Percentiles rank a stretch among this genome's conserved stretches.
Conservation (phyloP, 2,797 vertebrate species). For the Sebastes oblongus region DNA sequence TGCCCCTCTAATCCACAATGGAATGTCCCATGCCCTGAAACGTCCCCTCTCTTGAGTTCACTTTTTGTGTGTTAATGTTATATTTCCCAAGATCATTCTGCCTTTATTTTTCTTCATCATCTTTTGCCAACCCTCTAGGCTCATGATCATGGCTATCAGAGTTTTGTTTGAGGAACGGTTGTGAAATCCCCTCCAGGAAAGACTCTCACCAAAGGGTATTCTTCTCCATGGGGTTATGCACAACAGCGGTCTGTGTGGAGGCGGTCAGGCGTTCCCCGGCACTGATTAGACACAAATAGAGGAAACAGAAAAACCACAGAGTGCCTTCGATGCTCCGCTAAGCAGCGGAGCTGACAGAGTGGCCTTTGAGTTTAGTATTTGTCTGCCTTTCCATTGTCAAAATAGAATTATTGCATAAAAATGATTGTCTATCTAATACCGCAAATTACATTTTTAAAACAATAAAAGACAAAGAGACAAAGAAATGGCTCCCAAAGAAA, state of each 20-base stretch:
- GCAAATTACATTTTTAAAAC: not conserved
- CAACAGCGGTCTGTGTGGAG: conserved; percentile 67
- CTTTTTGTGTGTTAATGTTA: conserved; percentile 33
- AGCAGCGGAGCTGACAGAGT: conserved; percentile 35
- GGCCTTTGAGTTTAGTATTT: conserved; percentile 16
- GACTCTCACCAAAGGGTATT: conserved; percentile 48
- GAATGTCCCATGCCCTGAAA: conserved; percentile 75
- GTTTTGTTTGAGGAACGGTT: conserved; percentile 28
- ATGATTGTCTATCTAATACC: not conserved
- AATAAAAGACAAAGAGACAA: not conserved
- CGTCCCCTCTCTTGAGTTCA: conserved; percentile 50
- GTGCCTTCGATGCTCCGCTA: conserved; percentile 42
- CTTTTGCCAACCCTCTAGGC: conserved; percentile 5
- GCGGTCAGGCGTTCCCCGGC: conserved; percentile 66
- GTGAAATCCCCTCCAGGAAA: conserved; percentile 57
- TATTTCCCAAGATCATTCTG: conserved; percentile 15
- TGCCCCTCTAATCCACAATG: conserved; percentile 77
- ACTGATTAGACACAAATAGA: conserved; percentile 75
- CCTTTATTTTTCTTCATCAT: not conserved
- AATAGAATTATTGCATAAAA: not conserved
- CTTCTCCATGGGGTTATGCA: conserved; percentile 60
- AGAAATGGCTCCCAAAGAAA: not conserved
- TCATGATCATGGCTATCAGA: conserved; percentile 32
- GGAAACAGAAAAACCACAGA: conserved; percentile 73
- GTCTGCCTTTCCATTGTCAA: not conserved